These are phyloP conservation scores for Kobus ellipsiprymnus DNA, from an alignment of 2,113 vertebrate species.

Conservation along the genomic window DNA sequence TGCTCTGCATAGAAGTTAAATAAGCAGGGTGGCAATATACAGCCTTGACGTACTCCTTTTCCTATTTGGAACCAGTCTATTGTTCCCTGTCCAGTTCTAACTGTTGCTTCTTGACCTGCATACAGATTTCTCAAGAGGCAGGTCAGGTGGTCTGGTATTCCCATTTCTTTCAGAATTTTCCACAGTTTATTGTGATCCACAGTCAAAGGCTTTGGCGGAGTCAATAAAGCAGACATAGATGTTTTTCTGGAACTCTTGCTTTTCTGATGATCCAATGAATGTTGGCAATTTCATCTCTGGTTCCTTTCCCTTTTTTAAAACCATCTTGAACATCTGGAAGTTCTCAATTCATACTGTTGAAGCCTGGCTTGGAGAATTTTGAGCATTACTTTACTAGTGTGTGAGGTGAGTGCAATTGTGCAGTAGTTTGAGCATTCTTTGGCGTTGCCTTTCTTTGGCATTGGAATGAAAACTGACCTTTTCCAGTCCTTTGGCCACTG, in stretches of 20 bases:
- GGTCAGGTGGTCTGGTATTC: neutral
- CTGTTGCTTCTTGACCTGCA: neutral
- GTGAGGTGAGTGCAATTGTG: neutral
- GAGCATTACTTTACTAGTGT: neutral
- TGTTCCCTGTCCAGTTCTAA: neutral
- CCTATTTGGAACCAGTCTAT: neutral
- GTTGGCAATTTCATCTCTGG: neutral
- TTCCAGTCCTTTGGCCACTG: neutral
- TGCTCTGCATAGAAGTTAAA: neutral
- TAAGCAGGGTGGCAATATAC: neutral
- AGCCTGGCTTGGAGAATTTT: neutral
- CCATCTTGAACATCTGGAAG: neutral
- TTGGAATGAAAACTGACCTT: neutral
- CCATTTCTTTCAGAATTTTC: neutral
- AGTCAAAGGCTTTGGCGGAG: neutral
- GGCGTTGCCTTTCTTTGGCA: neutral
- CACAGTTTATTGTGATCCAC: neutral
- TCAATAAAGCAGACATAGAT: neutral
- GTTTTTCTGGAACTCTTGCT: neutral
- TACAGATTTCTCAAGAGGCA: neutral
- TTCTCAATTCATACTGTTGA: neutral
- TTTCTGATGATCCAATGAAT: neutral
- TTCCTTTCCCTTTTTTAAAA: neutral
- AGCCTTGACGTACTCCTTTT: rapidly evolving
- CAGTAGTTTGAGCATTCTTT: neutral